phyloP scores from a whole-genome alignment of 2,113 vertebrate genomes.

The Gymnobelideus leadbeateri region DNA sequence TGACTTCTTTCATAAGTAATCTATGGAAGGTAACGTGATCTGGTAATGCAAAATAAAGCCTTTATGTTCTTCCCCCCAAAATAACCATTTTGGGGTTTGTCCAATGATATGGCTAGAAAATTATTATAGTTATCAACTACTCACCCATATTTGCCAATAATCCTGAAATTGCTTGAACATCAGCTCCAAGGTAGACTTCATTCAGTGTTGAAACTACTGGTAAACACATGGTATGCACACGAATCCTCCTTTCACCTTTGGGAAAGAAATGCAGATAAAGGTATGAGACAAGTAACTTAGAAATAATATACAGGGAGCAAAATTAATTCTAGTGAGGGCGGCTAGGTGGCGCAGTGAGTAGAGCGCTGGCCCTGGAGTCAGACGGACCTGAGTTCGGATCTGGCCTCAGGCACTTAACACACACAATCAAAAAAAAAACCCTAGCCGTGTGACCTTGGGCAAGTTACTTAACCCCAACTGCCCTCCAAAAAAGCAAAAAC shows the following conservation, averaged over 20 bases:
- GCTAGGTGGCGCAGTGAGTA: too few species aligned
- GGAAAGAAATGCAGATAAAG: constrained; percentile 27
- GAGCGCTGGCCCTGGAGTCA: too few species aligned
- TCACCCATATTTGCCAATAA: constrained; percentile 97
- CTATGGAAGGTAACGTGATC: not conserved
- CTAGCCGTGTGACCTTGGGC: too few species aligned
- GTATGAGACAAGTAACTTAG: constrained; percentile 16
- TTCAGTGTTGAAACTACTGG: constrained; percentile 94
- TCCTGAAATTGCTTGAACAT: constrained; percentile 95
- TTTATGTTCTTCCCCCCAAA: not conserved
- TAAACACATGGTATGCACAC: constrained; percentile 97
- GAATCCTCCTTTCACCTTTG: constrained; percentile 95
- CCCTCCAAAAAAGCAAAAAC: too few species aligned
- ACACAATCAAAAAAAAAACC: too few species aligned
- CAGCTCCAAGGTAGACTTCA: constrained; percentile 95
- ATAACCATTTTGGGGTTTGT: constrained; percentile 15
- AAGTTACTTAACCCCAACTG: too few species aligned
- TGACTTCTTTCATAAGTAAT: not conserved
- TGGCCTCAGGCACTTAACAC: too few species aligned
- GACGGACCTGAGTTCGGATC: too few species aligned
- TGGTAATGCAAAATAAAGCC: not conserved
- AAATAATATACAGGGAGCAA: not conserved
- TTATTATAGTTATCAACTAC: constrained; percentile 11
- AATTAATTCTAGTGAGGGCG: not conserved
- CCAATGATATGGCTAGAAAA: constrained; percentile 21